phyloP scores from a whole-genome alignment of 2,113 vertebrate genomes.

The Grus americana region DNA sequence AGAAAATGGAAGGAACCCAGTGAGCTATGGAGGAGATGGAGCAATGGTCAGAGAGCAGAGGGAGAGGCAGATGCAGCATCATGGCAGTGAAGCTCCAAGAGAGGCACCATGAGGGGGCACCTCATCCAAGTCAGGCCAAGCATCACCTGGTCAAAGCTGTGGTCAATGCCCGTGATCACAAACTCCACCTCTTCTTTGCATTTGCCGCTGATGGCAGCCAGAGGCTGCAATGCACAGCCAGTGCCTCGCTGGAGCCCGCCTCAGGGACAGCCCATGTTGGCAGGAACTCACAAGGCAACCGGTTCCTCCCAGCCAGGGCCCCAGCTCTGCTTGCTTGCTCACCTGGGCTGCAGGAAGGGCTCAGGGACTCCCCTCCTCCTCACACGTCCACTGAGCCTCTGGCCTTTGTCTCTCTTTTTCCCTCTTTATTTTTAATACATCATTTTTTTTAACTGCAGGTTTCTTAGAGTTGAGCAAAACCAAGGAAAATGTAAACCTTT shows the following conservation, averaged over 20 bases:
- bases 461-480: not conserved
- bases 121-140: not conserved
- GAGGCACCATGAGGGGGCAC: not conserved
- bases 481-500: not conserved
- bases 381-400: fast-evolving
- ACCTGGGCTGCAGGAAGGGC: not conserved
- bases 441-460: not conserved
- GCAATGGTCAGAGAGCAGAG: not conserved
- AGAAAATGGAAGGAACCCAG: not conserved
- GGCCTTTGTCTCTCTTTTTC: not conserved
- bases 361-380: not conserved
- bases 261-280: fast-evolving
- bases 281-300: fast-evolving
- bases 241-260: not conserved
- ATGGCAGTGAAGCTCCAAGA: not conserved
- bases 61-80: not conserved
- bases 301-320: not conserved
- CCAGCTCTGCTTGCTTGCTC: not conserved
- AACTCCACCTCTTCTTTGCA: not conserved
- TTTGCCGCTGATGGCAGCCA: not conserved
- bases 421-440: not conserved
- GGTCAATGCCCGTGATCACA: not conserved
- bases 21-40: not conserved
- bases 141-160: not conserved
- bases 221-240: not conserved